A percentile compares a stretch with the other conserved stretches of the same genome.
These are phyloP conservation scores for Dissostichus mawsoni DNA, from an alignment of 2,113 vertebrate genomes.

Conservation along the genomic window DNA sequence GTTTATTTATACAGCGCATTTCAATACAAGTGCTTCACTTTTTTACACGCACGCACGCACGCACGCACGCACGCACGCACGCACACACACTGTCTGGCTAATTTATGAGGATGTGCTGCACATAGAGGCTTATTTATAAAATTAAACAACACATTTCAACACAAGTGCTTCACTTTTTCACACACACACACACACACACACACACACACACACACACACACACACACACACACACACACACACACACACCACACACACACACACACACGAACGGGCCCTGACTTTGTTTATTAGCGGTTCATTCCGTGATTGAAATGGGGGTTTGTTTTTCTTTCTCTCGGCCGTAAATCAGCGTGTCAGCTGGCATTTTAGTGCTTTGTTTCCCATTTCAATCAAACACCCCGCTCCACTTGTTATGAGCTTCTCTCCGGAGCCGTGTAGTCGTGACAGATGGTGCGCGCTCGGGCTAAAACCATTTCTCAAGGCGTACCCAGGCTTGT, in stretches of 20 bases:
- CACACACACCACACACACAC: no score
- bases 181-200: no score
- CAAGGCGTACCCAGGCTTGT: conserved; percentile 45
- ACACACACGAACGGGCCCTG: conserved; percentile 40
- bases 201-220: neutral
- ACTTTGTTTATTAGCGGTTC: conserved; percentile 84
- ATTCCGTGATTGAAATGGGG: conserved; percentile 86
- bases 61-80: conserved; percentile 4
- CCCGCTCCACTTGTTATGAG: conserved; percentile 78
- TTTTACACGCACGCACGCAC: no score
- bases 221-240: no score
- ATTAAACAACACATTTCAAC: no score
- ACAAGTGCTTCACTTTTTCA: no score
- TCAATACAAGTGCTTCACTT: no score
- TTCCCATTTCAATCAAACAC: conserved; percentile 87
- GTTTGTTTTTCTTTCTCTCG: conserved; percentile 68
- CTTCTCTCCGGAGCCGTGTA: conserved; percentile 72
- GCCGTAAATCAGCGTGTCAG: conserved; percentile 82
- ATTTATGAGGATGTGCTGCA: no score
- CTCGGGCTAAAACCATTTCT: conserved; percentile 63
- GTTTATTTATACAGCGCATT: no score
- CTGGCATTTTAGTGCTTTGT: conserved; percentile 85
- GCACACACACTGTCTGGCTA: conserved; percentile 18
- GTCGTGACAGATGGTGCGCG: conserved; percentile 75
- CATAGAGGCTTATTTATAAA: no score